Evolutionary conservation across 2,888 invertebrate species (phyloP), one percentile per base, ranked within the genome.

Genomic region (Noctuana brunneofusca): DNA sequence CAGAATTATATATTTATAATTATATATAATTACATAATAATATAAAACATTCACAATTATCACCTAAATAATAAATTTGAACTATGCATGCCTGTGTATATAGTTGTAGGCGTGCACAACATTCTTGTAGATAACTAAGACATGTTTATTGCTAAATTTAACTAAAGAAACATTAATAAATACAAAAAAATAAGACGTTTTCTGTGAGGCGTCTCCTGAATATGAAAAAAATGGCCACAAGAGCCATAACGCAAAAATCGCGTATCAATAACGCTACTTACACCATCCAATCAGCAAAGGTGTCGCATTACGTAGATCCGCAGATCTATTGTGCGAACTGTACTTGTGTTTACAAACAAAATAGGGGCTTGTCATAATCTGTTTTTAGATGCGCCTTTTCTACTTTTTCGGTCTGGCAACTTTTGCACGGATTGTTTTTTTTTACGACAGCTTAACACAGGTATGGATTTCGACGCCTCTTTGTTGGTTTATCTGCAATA

Each of bases 321-420:
- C 69, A 67, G 66, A 65, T 68, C 83, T 71, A 81, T 90, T 88
- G 87, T 88, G 71, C 72, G 69, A 69, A 65, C 63, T 73, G 73
- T 71, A 80, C 75, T 77, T 74, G 68, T 91, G 91, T 91, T 90
- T 91, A 90, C 90, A 89, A 90, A 90, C 91, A 91, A 81, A 91
- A 91, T 87, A 91, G 79, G 84, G 86, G 87, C 85, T 86, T 87
- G 90, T 88, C 86, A 87, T 90, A 89, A 89, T 90, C 91, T 89
- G 83, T 89, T 89, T 90, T 89, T 79, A 79, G 79, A 87, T 82
- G 78, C 81, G 80, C 80, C 85, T 80, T 81, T 80, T 83, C 84
- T 85, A 86, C 27, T 83, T 86, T 87, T 86, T 86, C 82, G 85
- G 80, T 85, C 82, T 83, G 79, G 83, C 83, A 85, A 88, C 82